Conservation (phyloP, 2,113 vertebrate genomes). For the Paramormyrops kingsleyae region DNA sequence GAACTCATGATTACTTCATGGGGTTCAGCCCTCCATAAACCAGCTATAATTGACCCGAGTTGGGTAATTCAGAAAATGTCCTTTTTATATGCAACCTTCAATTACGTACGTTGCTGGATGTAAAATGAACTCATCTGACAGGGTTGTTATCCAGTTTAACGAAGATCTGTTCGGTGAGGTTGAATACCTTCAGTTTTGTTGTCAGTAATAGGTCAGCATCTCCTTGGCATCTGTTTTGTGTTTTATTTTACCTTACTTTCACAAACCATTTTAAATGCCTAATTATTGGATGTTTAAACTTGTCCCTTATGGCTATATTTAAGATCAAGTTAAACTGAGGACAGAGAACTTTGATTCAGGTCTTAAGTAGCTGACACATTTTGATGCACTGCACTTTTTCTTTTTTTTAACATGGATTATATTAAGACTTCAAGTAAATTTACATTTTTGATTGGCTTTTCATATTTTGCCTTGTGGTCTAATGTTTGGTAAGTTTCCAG, state of each 20-base stretch:
- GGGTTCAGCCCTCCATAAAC: conserved; percentile 39
- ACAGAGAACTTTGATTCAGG: neutral
- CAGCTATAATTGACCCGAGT: conserved; percentile 41
- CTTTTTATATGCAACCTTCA: conserved; percentile 34
- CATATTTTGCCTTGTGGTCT: neutral
- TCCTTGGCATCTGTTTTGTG: neutral
- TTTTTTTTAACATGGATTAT: neutral
- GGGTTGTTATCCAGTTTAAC: neutral
- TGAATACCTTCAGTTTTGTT: neutral
- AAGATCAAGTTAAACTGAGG: neutral
- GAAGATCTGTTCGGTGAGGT: neutral
- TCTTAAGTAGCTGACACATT: neutral
- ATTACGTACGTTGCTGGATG: conserved; percentile 22
- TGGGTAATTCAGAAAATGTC: conserved; percentile 38
- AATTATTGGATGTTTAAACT: neutral
- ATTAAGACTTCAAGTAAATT: neutral
- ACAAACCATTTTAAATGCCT: neutral
- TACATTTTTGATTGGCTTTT: neutral
- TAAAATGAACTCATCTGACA: conserved; percentile 19
- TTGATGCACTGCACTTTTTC: neutral
- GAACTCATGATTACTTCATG: conserved; percentile 42
- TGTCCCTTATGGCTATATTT: too few species aligned
- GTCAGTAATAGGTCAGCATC: too few species aligned
- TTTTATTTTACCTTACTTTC: neutral
- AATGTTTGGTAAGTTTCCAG: neutral